Percentiles rank a stretch among this genome's conserved stretches.
Evolutionary conservation across 2,797 vertebrate species (phyloP).

Genomic region (Anguilla megastoma): DNA sequence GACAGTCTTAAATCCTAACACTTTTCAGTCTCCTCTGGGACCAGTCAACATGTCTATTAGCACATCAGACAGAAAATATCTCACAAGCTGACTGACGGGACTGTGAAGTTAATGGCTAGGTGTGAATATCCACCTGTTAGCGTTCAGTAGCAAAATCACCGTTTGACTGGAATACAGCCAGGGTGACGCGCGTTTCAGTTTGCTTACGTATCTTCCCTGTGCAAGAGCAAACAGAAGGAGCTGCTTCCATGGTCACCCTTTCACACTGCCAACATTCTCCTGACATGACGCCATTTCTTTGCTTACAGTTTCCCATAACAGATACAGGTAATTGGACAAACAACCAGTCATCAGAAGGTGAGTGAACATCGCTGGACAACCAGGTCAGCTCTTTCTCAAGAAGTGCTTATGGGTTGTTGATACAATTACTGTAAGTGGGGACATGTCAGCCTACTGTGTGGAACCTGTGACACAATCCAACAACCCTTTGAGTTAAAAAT

Average conservation of each 20-base stretch:
- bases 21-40: not conserved
- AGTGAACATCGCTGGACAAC: not conserved
- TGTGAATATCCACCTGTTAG: not conserved
- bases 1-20: not conserved
- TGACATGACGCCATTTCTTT: not conserved
- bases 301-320: constrained; percentile 5
- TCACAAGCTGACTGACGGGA: not conserved
- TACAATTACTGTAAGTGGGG: not conserved
- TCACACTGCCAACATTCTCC: not conserved
- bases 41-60: not conserved
- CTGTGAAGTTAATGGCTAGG: not conserved
- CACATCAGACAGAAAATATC: not conserved
- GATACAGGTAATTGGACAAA: not conserved
- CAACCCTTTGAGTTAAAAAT: not conserved
- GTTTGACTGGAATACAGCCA: not conserved
- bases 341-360: not conserved
- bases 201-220: not conserved
- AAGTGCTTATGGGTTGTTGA: not conserved
- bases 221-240: not conserved
- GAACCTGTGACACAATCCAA: not conserved
- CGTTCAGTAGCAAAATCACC: not conserved
- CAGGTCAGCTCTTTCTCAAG: not conserved
- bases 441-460: not conserved
- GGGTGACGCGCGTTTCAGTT: not conserved
- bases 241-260: not conserved